Base-by-base conservation (phyloP, 1,140 invertebrate genomes). In the Himalopsyche phryganea region DNA sequence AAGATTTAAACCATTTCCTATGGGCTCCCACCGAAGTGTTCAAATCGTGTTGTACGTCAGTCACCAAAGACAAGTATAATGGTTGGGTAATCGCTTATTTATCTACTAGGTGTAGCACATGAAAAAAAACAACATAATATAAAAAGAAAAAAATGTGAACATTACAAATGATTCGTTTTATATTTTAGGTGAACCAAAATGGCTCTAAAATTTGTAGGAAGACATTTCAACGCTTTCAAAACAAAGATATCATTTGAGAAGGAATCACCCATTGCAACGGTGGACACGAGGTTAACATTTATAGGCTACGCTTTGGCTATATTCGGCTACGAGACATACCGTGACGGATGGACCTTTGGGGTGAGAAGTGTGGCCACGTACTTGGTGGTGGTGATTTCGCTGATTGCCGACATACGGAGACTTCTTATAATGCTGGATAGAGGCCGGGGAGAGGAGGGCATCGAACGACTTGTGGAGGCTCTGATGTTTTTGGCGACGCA, bases 401-500 rank as follows among this genome's bases (percentile, higher is more conserved):
- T 58, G 14, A 9, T 40, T 1, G 41, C 50, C 20, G 61, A 63
- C 48, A 38, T 63, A 0, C 50, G 20, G 11, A 35, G 33, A 11
- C 46, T 19, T 5, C 6, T 23, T 7, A 10, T n/a, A 11, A 28
- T 58, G 61, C 33, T 63, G 10, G 50, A 50, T 1, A 28, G 9
- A 28, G 33, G 58, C 32, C 50, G 47, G 28, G 40, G 17, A 1
- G 23, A 41, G 11, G 41, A 54, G 40, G 44, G 52, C 4, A 48
- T 63, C 2, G 35, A 60, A 10, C 48, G 59, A 15, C 51, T 63
- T 3, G 56, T 63, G 14, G 61, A 59, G 33, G 18, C 52, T 11
- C 40, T 55, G 5, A 53, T 63, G 4, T 63, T 63, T 38, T 49
- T 59, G 10, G 52, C 50, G 18, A 63, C 57, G 13, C 61, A 63